Base-by-base conservation (phyloP, 2,797 vertebrate species). In the Yasuhikotakia modesta region DNA sequence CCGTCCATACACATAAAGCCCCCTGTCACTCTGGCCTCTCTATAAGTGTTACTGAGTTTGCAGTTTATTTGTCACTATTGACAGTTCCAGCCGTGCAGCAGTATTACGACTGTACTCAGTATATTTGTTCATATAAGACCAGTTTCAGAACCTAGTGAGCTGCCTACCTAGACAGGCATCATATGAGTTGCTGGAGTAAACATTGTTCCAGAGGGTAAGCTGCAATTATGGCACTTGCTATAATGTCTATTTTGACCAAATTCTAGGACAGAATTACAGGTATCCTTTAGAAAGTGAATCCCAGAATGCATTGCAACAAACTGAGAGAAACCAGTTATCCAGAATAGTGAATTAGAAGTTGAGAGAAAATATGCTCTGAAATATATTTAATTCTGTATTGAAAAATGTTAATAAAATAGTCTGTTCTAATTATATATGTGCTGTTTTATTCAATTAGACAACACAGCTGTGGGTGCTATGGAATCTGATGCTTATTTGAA, bases 31-130 rank as follows among this genome's bases (percentile, higher is more conserved):
- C 76, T 61, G 46, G 43, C 57, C 67, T 78, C 68, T 64, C 57
- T 55, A 30, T 70, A 77, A 78, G 68, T 32, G 68, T 60, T 78
- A 64, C 67, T 55, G 21, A 13, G 68, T 63, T 53, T 64, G 32
- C 68, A 70, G 76, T 71, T 71, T 78, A 71, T 71, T 78, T 78
- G 76, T 71, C 76, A 78, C 45, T 65, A 78, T 71, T 71, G 76
- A 78, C 76, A 71, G 76, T 65, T 78, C 67, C 68, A 55, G 67
- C 46, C 43, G 48, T 65, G 22, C 46, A 55, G 68, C 0, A 55
- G 68, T 71, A 71, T 71, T 57, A 65, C 48, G 8, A 69, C 76
- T 32, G 14, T 64, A 64, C 76, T 63, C 32, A 48, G 58, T 17
- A 78, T 53, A 65, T 63, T 58, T 63, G 65, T 70, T 14, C 67